Evolutionary conservation across 2,113 vertebrate species (phyloP), one percentile per base, ranked within the genome.

Genomic region (Raphicerus campestris): DNA sequence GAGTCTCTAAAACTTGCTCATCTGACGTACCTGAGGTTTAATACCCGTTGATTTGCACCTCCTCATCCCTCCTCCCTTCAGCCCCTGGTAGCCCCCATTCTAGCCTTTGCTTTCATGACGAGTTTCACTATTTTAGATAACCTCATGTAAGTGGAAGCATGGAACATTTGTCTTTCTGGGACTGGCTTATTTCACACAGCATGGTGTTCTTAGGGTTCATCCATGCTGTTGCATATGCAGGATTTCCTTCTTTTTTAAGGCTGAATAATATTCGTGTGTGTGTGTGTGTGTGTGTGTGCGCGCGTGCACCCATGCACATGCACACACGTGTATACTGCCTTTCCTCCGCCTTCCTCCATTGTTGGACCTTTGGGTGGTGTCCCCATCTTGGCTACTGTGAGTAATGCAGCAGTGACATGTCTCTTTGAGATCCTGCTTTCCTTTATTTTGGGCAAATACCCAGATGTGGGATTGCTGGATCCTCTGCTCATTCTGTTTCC

Each of bases 211-310:
- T 22, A 51, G 35, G n/a, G 45, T 20, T 55, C 35, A 10, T 22
- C 55, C 49, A 8, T 11, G 20, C 17, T 28, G 85, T 30, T 9
- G 16, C 20, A 9, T 9, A 20, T 45, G 4, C 60, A 20, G 28
- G n/a, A 4, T 53, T 19, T n/a, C 28, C 60, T 58, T 60, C 51
- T 16, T 82, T 28, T 75, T 58, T 30, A 49, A 22, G 60, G 51
- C 39, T 45, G 92, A 42, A 24, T 73, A 39, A 60, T 49, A 58
- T 28, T 49, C n/a, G 1, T 28, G 30, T n/a, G 28, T 22, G 19
- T 8, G 53, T 0, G 20, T 4, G 49, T 19, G 51, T 51, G 51
- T 7, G 51, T 2, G 16, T 1, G 0, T 4, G 1, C 16, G 8
- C 3, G 8, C 1, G 22, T 24, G 24, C 24, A 1, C 26, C 9